Conservation (phyloP, 2,888 invertebrate genomes). For the Lochmaea capreae region DNA sequence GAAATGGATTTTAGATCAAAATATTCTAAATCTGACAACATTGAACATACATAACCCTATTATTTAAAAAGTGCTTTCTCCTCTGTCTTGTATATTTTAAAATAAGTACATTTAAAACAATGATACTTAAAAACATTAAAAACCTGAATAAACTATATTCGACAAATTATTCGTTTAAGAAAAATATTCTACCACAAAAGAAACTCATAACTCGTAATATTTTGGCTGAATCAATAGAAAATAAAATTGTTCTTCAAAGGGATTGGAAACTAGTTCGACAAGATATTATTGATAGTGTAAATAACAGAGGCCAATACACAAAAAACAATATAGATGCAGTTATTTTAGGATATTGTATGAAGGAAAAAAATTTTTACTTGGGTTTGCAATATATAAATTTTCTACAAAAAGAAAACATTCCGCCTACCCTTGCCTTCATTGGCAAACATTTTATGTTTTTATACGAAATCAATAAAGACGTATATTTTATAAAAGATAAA, state of each 20-base stretch:
- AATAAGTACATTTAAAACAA: neutral
- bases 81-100: neutral
- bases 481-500: slow-evolving; percentile 51
- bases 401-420: slow-evolving; percentile 66
- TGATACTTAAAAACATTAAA: neutral
- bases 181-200: neutral
- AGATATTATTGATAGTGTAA: slow-evolving; percentile 61
- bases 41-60: no score
- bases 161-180: slow-evolving; percentile 21
- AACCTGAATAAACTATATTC: neutral
- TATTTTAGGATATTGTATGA: slow-evolving; percentile 69
- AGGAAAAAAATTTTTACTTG: slow-evolving; percentile 64
- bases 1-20: no score
- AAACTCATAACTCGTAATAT: slow-evolving; percentile 2
- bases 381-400: slow-evolving; percentile 72
- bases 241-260: slow-evolving; percentile 29
- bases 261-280: slow-evolving; percentile 62
- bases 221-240: slow-evolving; percentile 13
- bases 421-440: slow-evolving; percentile 70
- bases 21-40: no score
- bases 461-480: slow-evolving; percentile 59
- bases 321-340: slow-evolving; percentile 72
- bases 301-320: slow-evolving; percentile 61
- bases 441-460: slow-evolving; percentile 72
- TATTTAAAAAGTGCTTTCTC: no score